Evolutionary conservation across 2,888 invertebrate genomes (phyloP), one percentile per base, ranked within the genome.

Genomic region (Andrena fulva): DNA sequence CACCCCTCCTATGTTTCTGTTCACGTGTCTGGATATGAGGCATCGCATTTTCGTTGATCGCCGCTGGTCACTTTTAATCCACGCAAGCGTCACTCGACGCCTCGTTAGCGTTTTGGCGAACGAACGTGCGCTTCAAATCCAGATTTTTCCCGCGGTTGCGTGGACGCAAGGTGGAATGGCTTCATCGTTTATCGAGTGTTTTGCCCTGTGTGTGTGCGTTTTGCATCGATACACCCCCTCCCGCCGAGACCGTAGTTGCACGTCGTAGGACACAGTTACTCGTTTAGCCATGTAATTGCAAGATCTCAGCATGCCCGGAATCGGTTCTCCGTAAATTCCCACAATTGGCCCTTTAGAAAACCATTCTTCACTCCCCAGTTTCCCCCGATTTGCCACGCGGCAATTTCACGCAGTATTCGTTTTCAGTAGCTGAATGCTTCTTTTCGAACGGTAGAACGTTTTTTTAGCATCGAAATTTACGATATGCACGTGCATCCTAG

Each of bases 151-250:
- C 56, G 29, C 16, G 63, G 35, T 12, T 12, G 29, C 27, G 52
- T 24, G 27, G 62, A 42, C 33, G 54, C 24, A 50, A 54, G 29
- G 29, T 69, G 27, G 67, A 77, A 80, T 80, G 80, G 77, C 77
- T 80, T 78, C 52, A 7, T 54, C 27, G 33, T 71, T 66, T 52
- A 2, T 2, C n/a, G 12, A 79, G n/a, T 2, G 72, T 24, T 1
- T 35, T 7, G 3, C n/a, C 52, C 50, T 3, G 12, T 29, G 8
- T 31, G 7, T 31, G 27, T 5, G 7, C n/a, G 48, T 54, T 69
- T 8, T 29, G 56, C 16, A 10, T 29, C n/a, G 29, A 33, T 6
- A 54, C 70, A 70, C 75, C 29, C 52, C 31, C 20, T 31, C 31
- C 20, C 31, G 10, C 2, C 54, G 59, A 12, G 31, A 7, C 31